These are phyloP conservation scores for Melanerpes formicivorus DNA, from an alignment of 2,113 vertebrate genomes.

Conservation along the genomic window DNA sequence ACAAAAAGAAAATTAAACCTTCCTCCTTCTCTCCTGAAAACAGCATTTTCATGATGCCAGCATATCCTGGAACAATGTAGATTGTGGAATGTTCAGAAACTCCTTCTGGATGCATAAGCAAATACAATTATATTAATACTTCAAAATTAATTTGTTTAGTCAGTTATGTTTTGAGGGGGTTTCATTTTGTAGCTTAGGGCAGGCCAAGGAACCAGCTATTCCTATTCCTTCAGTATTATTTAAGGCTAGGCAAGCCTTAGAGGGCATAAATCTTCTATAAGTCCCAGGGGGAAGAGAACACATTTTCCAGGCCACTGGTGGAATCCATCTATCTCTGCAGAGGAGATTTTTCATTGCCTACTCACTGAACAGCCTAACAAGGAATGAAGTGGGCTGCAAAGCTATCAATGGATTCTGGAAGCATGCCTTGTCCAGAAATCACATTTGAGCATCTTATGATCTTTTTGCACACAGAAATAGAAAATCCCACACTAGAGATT, in stretches of 20 bases:
- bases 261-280: conserved; percentile 51
- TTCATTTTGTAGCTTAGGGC: conserved; percentile 1
- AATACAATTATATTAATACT: neutral
- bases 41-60: neutral
- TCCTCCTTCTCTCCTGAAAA: neutral
- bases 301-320: conserved; percentile 63
- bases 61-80: neutral
- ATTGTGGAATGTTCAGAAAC: neutral
- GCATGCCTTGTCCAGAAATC: conserved; percentile 31
- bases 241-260: conserved; percentile 37
- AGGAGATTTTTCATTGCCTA: conserved; percentile 63
- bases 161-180: neutral
- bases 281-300: conserved; percentile 38
- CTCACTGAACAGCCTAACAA: conserved; percentile 52
- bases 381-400: conserved; percentile 38
- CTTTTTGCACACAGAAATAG: neutral
- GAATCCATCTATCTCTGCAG: conserved; percentile 59
- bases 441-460: conserved; percentile 38
- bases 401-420: conserved; percentile 46
- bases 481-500: conserved; percentile 11
- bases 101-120: neutral
- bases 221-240: conserved; percentile 37
- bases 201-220: neutral
- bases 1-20: neutral
- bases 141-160: neutral